These are phyloP conservation scores for Scalopus aquaticus DNA, from an alignment of 2,113 vertebrate genomes.

Conservation along the genomic window DNA sequence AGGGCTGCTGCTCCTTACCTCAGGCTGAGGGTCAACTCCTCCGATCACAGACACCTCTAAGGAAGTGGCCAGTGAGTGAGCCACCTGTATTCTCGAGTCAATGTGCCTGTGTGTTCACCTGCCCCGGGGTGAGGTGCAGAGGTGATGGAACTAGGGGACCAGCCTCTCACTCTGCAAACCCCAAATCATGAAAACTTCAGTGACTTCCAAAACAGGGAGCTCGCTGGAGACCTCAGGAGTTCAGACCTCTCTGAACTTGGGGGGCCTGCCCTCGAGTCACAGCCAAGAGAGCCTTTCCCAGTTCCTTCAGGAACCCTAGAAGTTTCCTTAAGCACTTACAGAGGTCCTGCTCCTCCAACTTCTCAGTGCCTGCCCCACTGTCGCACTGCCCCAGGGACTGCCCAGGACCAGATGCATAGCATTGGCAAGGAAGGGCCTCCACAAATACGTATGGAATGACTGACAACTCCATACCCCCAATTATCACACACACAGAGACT, in stretches of 20 bases:
- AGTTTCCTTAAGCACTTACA: background rate
- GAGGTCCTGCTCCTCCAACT: background rate
- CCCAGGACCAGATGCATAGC: fast-evolving
- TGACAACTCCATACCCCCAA: background rate
- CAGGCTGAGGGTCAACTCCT: constrained; percentile 52
- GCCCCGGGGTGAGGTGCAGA: background rate
- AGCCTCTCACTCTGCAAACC: background rate
- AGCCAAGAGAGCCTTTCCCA: background rate
- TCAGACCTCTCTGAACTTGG: background rate
- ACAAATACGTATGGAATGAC: background rate
- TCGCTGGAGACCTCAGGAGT: background rate
- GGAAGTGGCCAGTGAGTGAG: background rate
- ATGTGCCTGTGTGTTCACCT: background rate
- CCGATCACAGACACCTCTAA: background rate
- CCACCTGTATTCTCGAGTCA: background rate
- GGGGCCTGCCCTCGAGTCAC: background rate
- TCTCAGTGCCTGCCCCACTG: background rate
- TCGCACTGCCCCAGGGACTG: background rate
- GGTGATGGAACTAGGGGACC: background rate
- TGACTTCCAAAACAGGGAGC: background rate
- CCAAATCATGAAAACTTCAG: background rate
- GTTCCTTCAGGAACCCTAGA: background rate
- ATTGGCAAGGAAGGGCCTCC: background rate
- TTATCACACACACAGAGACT: background rate
- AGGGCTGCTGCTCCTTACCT: constrained; percentile 42